phyloP scores from a whole-genome alignment of 2,888 invertebrate species.

The Diloba caeruleocephala region DNA sequence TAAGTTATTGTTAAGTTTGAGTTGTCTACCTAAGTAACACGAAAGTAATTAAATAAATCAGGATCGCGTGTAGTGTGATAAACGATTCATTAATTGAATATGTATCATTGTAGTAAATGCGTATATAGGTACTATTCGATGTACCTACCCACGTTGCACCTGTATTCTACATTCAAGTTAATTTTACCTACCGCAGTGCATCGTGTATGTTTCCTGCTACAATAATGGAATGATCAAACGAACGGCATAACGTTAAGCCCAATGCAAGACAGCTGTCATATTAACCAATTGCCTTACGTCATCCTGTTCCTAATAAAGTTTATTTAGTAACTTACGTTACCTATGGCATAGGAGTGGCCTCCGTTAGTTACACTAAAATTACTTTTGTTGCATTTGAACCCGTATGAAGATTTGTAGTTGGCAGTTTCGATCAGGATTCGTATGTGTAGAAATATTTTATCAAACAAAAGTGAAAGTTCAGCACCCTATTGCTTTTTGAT shows the following conservation, averaged over 20 bases:
- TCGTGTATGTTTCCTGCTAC: conserved; percentile 23
- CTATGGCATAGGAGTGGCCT: no score
- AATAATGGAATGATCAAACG: conserved; percentile 9
- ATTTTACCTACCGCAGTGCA: conserved; percentile 34
- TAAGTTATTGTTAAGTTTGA: no score
- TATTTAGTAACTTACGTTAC: no score
- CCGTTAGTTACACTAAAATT: no score
- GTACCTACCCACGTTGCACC: conserved; percentile 30
- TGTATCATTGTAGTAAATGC: conserved; percentile 17
- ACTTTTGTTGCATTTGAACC: no score
- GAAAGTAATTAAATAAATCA: conserved; percentile 9
- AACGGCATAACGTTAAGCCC: neutral
- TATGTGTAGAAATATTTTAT: no score
- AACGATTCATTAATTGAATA: conserved; percentile 28
- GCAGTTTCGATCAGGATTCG: no score
- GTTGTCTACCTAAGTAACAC: conserved; percentile 7
- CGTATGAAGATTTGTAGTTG: no score
- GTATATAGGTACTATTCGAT: conserved; percentile 13
- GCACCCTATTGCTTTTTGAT: no score
- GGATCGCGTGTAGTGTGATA: conserved; percentile 13
- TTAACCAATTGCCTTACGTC: neutral
- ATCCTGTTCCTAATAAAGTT: neutral
- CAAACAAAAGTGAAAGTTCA: no score
- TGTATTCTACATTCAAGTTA: conserved; percentile 13
- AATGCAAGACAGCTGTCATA: conserved; percentile 28